Base-by-base conservation (phyloP, 2,113 vertebrate species). In the Cynocephalus volans region DNA sequence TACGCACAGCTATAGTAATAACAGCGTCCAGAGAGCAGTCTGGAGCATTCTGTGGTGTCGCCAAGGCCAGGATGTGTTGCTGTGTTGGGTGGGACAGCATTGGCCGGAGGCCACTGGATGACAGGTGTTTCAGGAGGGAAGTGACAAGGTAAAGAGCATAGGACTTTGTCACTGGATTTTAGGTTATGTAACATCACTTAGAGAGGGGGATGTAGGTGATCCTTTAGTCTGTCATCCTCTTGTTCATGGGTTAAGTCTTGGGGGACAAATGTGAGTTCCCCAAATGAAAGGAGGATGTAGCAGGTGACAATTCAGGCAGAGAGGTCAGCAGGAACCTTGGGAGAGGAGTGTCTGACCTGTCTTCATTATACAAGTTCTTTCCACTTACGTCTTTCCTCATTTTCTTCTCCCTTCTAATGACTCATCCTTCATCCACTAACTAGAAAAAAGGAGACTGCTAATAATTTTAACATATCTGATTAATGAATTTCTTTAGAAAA, bases 281-380 rank as follows among this genome's bases (percentile, higher is more conserved):
- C 7, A n/a, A 33, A 19, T 24, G 36, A 36, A 82, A 69, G 15
- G 15, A 52, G 23, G 0, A 54, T 0, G 5, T 2, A 13, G 1
- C 13, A 0, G 1, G 1, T 31, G 23, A 58, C 1, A 12, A 5
- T 31, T 31, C 6, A 5, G 6, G n/a, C 12, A 17, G 24, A 2
- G 19, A 41, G 1, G 1, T 21, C 48, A 41, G 33, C 33, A 12
- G 19, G 64, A 5, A 6, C 17, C 45, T n/a, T 0, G 5, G 33
- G 54, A 36, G 21, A 50, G 19, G 54, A 21, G 13, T 1, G 1
- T 64, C 41, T 11, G 48, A 45, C 12, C 41, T 23, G 33, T 2
- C 18, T 24, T 70, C 45, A 3, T 6, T 17, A 41, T 1, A 1
- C 0, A 8, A 1, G 1, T 18, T 4, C 50, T 10, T 41, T 7